Evolutionary conservation across 2,113 vertebrate genomes (phyloP), one percentile per base, ranked within the genome.

Genomic region (Heterochromis multidens): DNA sequence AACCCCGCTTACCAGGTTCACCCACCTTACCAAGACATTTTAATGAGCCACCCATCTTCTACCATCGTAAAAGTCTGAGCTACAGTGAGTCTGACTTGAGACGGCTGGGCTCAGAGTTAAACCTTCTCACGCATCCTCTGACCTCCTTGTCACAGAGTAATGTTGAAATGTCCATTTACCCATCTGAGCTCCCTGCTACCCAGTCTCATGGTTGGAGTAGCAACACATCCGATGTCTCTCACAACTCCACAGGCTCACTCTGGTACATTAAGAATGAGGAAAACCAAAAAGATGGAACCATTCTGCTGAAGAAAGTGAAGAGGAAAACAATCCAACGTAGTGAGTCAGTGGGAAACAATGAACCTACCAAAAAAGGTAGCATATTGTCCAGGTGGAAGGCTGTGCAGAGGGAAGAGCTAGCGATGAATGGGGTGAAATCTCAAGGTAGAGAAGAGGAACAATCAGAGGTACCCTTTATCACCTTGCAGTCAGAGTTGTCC

Each of bases 81-180:
- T 99, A 97, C 74, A 99, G 99, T 10, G 99, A 99, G 61, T 97
- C 98, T 0, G 97, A 99, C 90, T 92, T 99, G 67, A 96, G 94
- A 81, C 96, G 96, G 77, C 94, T 96, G 0, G 95, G 96, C 23
- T 95, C 95, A 13, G 88, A 97, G 52, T 78, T 96, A 54, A 97
- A 97, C 25, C 96, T 97, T 23, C 95, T 95, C 23, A 95, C 95
- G 4, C 95, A 96, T 3, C 96, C 93, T 0, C 95, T 97, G 83
- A 89, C 95, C 33, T 94, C 96, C 27, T 11, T 74, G 65, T 90
- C 96, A 17, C 93, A 95, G 63, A 94, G 35, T 46, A 92, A 91
- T 0, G 1, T 80, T 3, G 89, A 95, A 37, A 92, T 90, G 1
- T 27, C 83, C 35, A 81, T 37, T 29, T 56, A 46, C 1, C 54